phyloP scores from a whole-genome alignment of 2,113 vertebrate genomes.

The Aspidoscelis tigris region DNA sequence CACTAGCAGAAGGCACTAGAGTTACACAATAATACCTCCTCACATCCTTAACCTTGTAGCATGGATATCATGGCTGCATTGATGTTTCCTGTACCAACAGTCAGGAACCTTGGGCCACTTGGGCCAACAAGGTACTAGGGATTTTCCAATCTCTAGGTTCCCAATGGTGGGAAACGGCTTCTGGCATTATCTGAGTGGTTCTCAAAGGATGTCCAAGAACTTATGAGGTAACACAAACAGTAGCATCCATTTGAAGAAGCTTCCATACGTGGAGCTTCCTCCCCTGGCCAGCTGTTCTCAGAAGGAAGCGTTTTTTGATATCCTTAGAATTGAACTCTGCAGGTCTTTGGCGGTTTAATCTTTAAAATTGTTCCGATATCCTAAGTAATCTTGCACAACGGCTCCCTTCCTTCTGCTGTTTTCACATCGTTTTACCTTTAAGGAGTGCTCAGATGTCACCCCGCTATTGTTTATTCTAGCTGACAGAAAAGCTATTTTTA shows the following conservation, averaged over 20 bases:
- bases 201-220: neutral
- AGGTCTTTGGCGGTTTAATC: neutral
- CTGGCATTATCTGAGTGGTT: neutral
- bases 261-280: neutral
- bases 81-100: neutral
- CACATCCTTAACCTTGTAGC: neutral
- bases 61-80: too few relatives aligned
- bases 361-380: neutral
- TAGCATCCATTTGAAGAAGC: neutral
- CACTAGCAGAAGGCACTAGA: neutral
- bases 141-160: neutral
- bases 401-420: neutral
- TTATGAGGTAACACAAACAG: neutral
- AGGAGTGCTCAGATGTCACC: neutral
- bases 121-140: neutral
- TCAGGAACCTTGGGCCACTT: neutral
- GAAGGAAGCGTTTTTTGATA: neutral
- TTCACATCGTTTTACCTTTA: neutral
- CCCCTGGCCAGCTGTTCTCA: neutral
- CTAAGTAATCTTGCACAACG: neutral
- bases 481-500: neutral
- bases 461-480: neutral
- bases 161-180: neutral
- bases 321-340: neutral
- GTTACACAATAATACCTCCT: neutral